Evolutionary conservation across 2,113 vertebrate species (phyloP).

Genomic region (Serranochromis macrocephalus): DNA sequence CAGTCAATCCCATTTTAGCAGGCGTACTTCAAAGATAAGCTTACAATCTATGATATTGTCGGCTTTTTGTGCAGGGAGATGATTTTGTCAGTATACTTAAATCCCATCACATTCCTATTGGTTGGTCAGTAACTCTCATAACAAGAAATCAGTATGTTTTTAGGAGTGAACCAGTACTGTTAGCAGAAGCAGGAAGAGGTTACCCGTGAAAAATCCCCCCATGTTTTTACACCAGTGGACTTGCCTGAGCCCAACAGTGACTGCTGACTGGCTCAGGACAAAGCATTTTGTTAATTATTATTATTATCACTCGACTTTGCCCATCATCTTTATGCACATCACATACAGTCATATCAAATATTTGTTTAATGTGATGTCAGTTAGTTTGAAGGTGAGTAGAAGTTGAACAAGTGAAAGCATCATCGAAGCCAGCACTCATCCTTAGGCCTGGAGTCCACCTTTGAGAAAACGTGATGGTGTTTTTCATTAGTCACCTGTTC

Average conservation of each 20-base stretch:
- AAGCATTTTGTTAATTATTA: not conserved
- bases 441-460: not conserved
- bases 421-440: not conserved
- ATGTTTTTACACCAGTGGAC: not conserved
- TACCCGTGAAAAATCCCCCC: not conserved
- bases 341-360: not conserved
- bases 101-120: not conserved
- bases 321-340: not conserved
- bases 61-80: not conserved
- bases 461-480: not conserved
- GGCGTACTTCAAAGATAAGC: not conserved
- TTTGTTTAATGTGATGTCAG: not conserved
- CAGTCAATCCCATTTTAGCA: not conserved
- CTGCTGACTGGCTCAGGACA: not conserved
- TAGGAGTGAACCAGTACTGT: not conserved
- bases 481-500: not conserved
- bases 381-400: not conserved
- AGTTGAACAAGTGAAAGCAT: not conserved
- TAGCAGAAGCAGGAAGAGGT: not conserved
- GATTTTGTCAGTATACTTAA: not conserved
- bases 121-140: not conserved
- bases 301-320: not conserved
- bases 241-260: not conserved
- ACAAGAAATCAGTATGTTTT: not conserved
- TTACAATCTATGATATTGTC: not conserved